Percentiles rank a stretch among this genome's conserved stretches.
Evolutionary conservation across 2,797 vertebrate species (phyloP).

Genomic region (Coregonus ussuriensis): DNA sequence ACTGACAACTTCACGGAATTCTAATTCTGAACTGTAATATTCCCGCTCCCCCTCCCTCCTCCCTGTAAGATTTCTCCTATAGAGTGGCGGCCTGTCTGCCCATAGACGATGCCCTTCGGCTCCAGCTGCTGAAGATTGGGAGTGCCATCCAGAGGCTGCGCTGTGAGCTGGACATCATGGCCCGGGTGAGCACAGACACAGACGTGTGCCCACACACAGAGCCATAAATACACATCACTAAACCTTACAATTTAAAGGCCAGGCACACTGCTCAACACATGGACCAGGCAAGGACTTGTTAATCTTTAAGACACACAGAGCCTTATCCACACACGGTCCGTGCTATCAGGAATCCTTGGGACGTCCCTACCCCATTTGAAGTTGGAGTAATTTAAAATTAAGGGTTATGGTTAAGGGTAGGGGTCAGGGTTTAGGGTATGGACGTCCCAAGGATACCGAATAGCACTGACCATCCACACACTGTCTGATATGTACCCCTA

Average conservation of each 20-base stretch:
- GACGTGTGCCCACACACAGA: background rate
- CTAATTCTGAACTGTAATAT: background rate
- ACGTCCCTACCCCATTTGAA: too few relatives aligned
- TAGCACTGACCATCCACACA: too few relatives aligned
- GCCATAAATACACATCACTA: background rate
- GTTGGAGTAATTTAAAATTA: too few relatives aligned
- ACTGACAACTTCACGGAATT: too few relatives aligned
- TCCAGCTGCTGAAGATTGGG: slow-evolving; percentile 93
- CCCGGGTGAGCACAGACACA: slow-evolving; percentile 80
- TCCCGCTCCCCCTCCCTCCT: slow-evolving; percentile 19
- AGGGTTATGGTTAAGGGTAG: too few relatives aligned
- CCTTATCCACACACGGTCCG: too few relatives aligned
- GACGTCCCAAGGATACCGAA: too few relatives aligned
- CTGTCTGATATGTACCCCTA: too few relatives aligned
- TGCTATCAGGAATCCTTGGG: too few relatives aligned
- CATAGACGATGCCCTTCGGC: slow-evolving; percentile 90
- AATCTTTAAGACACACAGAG: background rate
- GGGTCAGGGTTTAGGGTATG: too few relatives aligned
- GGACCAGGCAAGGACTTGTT: too few relatives aligned
- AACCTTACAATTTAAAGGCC: background rate
- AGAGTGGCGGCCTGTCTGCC: slow-evolving; percentile 96
- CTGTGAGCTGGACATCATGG: slow-evolving; percentile 97
- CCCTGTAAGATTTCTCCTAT: slow-evolving; percentile 92
- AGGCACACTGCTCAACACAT: background rate
- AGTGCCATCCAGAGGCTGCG: slow-evolving; percentile 96